Evolutionary conservation across 2,888 invertebrate species (phyloP), one percentile per base, ranked within the genome.

Genomic region (Coecobrya sp.): DNA sequence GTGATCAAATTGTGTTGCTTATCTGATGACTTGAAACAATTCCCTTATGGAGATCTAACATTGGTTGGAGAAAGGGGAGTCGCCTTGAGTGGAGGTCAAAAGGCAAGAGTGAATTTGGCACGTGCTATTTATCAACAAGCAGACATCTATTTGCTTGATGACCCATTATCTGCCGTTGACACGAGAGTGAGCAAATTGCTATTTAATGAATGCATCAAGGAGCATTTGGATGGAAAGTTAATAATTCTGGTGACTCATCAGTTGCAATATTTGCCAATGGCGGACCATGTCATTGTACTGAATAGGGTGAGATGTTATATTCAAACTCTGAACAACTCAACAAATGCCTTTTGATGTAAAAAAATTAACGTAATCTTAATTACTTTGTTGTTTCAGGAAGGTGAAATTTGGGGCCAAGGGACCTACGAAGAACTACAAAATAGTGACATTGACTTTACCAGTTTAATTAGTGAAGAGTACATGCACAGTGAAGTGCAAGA

Each of bases 41-140:
- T 86, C 68, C 86, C 86, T 0, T n/a, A 81, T 19, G 98, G 98
- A 0, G 98, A 98, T 96, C 97, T 97, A 95, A 98, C 98, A 0
- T 96, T 98, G 22, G 98, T 98, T 0, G 99, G 98, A 0, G 98
- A 98, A 95, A 96, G 98, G 11, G 98, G 98, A 13, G 97, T 98
- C 91, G 97, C 97, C 93, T 96, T 87, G 10, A 87, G 87, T 88
- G 88, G 65, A 4, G 98, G 98, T 1, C 99, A 99, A 95, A 97
- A 98, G 92, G 99, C 99, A 0, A 96, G 98, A 91, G 97, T 98
- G 84, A 97, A 97, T 94, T 96, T 98, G 73, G 97, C 97, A 0
- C 96, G 97, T 95, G 96, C 96, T 45, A 92, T 96, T 36, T 96
- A 96, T 93, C 95, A 95, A 84, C 95, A 96, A 93, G 96, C 96